Evolutionary conservation across 2,888 invertebrate species (phyloP), one percentile per base, ranked within the genome.

Genomic region (Hirtodrosophila trivittata): DNA sequence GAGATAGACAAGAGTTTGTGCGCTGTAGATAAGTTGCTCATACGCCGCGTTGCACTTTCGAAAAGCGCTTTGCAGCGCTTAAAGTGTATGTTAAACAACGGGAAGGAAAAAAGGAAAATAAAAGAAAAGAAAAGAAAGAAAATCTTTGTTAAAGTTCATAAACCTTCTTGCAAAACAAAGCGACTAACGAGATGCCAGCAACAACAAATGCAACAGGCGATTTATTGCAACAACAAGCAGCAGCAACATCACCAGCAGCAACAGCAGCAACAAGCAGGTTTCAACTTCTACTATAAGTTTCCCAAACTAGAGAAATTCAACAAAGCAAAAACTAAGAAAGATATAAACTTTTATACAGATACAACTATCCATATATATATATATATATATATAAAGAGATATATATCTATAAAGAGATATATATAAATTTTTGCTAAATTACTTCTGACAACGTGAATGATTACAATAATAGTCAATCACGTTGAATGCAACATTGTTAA

Each of bases 61-160:
- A 76, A 63, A 62, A 51, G 58, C n/a, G 16, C 13, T 38, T 12
- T 47, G 58, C 56, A 45, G 37, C 45, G 46, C 30, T 52, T 47
- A 51, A 71, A 75, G 76, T 66, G 65, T 59, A 75, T 51, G 52
- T 52, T 66, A 63, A 68, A 56, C 56, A 71, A 55, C 25, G 41
- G 16, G 10, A 41, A 43, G 45, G 13, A 13, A 10, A 26, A 12
- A n/a, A 13, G 43, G n/a, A n/a, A n/a, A n/a, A n/a, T n/a, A 39
- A 33, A 37, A 16, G 37, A 55, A 68, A 65, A 66, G 46, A 54
- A 52, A 46, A 57, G 56, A 60, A 54, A 52, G 64, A 75, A 85
- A 86, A 86, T 86, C 85, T 82, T 68, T 86, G 75, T 81, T 74
- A 85, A 83, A 81, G 81, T 88, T 86, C 87, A 87, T 75, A 83